phyloP scores from a whole-genome alignment of 2,113 vertebrate genomes.

The Ciconia maguari region DNA sequence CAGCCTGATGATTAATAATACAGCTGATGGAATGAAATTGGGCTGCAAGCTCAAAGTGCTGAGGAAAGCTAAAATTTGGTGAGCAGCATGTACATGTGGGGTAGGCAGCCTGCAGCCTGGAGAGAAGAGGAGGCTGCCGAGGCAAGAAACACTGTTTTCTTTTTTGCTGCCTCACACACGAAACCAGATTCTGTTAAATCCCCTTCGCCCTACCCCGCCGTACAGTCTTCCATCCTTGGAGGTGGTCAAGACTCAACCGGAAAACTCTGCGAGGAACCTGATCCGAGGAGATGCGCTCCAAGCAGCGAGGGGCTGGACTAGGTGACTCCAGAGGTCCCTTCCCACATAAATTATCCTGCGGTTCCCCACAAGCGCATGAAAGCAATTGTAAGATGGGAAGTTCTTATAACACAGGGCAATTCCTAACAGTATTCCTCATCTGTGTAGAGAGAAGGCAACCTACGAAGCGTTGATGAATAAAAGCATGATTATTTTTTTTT shows the following conservation, averaged over 20 bases:
- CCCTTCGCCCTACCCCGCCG: fast-evolving
- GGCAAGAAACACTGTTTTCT: background rate
- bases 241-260: background rate
- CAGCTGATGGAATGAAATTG: conserved; percentile 7
- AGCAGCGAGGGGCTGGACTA: fast-evolving
- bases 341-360: background rate
- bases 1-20: conserved; percentile 53
- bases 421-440: background rate
- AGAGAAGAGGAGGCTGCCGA: background rate
- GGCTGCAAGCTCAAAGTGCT: background rate
- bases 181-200: fast-evolving
- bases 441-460: fast-evolving
- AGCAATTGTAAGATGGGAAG: background rate
- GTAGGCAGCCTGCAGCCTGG: background rate
- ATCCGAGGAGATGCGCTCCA: fast-evolving
- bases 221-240: fast-evolving
- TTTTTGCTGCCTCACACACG: background rate
- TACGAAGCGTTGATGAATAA: background rate
- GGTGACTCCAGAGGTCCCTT: background rate
- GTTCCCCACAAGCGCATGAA: background rate
- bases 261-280: background rate
- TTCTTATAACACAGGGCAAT: background rate
- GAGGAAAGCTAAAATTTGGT: conserved; percentile 14
- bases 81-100: background rate
- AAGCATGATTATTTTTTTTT: background rate